Evolutionary conservation across 1,140 invertebrate genomes (phyloP).

Genomic region (Achroia grisella): DNA sequence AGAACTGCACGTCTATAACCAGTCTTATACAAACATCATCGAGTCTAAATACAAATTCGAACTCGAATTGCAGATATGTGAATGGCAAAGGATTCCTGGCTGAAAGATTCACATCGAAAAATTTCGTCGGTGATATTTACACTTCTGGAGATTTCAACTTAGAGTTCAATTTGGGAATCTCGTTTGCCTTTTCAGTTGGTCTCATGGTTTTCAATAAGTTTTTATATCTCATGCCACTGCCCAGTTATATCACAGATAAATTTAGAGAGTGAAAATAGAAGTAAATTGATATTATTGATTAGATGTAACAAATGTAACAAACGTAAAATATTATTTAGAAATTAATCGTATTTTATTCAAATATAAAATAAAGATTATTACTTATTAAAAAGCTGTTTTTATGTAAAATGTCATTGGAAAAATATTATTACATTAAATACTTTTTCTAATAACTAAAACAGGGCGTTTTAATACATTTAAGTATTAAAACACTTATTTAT

Average conservation of each 20-base stretch:
- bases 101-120: constrained; percentile 81
- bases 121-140: constrained; percentile 74
- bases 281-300: no score
- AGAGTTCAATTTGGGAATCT: constrained; percentile 87
- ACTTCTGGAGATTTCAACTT: constrained; percentile 78
- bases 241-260: constrained; percentile 90
- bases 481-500: no score
- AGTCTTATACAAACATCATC: constrained; percentile 69
- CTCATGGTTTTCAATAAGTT: constrained; percentile 89
- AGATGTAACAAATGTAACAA: no score
- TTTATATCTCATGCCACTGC: constrained; percentile 88
- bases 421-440: no score
- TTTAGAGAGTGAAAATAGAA: constrained; percentile 80
- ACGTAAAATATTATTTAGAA: no score
- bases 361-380: no score
- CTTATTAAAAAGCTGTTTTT: no score
- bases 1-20: constrained; percentile 73
- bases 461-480: no score
- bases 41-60: constrained; percentile 65
- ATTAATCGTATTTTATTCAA: no score
- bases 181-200: constrained; percentile 86
- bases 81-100: constrained; percentile 83
- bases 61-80: constrained; percentile 79
- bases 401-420: no score
- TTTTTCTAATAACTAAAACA: no score